Evolutionary conservation across 1,140 invertebrate species (phyloP).

Genomic region (Probaryconus sp.): DNA sequence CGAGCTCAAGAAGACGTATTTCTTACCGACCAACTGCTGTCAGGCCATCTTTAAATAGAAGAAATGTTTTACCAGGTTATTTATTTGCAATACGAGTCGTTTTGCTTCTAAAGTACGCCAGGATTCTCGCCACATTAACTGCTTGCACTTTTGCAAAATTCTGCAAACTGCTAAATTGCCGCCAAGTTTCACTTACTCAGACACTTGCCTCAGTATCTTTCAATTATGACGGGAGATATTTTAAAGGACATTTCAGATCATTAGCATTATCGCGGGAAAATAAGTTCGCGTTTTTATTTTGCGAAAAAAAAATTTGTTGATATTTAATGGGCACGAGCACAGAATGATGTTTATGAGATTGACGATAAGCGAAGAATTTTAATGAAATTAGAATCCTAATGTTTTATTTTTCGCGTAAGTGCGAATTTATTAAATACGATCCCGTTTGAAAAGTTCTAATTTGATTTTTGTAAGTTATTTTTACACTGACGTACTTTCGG

Average conservation of each 20-base stretch:
- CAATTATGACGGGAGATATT: slow-evolving; percentile 3
- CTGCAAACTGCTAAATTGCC: slow-evolving; percentile 6
- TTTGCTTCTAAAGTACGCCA: slow-evolving; percentile 20
- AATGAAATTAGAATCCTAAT: no score
- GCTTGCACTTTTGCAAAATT: slow-evolving; percentile 27
- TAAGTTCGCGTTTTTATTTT: not conserved
- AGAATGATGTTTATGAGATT: no score
- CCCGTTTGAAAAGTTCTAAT: no score
- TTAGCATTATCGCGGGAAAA: not conserved
- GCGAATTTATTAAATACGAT: no score
- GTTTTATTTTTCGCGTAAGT: no score
- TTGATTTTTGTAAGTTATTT: no score
- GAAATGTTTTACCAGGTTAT: slow-evolving; percentile 73
- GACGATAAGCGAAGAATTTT: no score
- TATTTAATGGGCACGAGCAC: no score
- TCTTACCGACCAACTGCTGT: slow-evolving; percentile 52
- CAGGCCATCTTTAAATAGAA: slow-evolving; percentile 64
- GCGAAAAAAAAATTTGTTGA: no score
- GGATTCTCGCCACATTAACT: slow-evolving; percentile 17
- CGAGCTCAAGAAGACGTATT: slow-evolving; percentile 60
- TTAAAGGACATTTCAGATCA: not conserved
- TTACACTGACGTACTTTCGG: no score
- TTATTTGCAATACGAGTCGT: slow-evolving; percentile 21
- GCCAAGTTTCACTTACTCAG: slow-evolving; percentile 20
- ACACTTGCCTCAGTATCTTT: slow-evolving; percentile 9